Base-by-base conservation (phyloP, 2,797 vertebrate genomes). In the Hoplostethus atlanticus region DNA sequence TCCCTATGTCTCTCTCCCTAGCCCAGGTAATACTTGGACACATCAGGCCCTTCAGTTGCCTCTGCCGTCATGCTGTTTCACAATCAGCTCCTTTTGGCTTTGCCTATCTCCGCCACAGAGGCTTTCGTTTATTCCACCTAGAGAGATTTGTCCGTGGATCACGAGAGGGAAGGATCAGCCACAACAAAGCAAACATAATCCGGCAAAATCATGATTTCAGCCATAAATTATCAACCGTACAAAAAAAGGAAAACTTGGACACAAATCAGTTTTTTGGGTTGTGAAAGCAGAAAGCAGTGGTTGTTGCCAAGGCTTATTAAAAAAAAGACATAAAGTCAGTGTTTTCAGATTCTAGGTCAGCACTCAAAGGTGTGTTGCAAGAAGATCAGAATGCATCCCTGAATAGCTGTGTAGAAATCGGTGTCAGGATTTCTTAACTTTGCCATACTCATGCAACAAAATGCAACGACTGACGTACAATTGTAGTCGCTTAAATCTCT, bases 111-210 rank as follows among this genome's bases (percentile, higher is more conserved):
- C 44, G n/a, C 64, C 13, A 34, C 46, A 58, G 72, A 77, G 30
- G 30, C 13, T 34, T 36, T 31, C 16, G 81, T 84, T 75, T 69
- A 74, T 80, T 69, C 59, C 58, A 47, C 59, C 68, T 10, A 21
- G 52, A 15, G 28, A 82, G 73, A 85, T 87, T 75, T 89, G 51
- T 74, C 58, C 2, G 1, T 48, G 69, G 68, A 82, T 81, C 65
- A 64, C 3, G n/a, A 31, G 5, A 54, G 40, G 0, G 7, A 55
- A 57, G 55, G 70, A 77, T 73, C 60, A 76, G 62, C 63, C 58
- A 10, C 46, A 77, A 78, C 63, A 80, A 78, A 73, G 17, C 62
- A 76, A 75, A 81, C 47, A 55, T 46, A 57, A 78, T 56, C 31
- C 66, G 46, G 60, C 34, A 58, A 71, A 83, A 77, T 58, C 58